Percentiles rank a stretch among this genome's conserved stretches.
Evolutionary conservation across 2,888 invertebrate genomes (phyloP).

Genomic region (Busseola fusca): DNA sequence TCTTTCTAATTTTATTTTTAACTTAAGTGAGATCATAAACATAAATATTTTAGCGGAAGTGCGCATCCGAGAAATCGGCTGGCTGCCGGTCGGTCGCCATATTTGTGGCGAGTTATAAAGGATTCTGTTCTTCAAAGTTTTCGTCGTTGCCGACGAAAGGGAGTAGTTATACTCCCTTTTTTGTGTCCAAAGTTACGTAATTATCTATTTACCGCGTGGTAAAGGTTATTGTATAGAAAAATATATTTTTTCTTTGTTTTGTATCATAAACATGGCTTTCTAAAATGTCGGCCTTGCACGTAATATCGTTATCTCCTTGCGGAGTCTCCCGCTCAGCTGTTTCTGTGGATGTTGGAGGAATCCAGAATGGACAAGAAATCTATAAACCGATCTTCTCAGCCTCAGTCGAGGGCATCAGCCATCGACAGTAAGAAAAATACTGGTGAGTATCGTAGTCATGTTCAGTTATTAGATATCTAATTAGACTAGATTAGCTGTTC

Average conservation of each 20-base stretch:
- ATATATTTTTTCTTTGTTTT: slow-evolving; percentile 88
- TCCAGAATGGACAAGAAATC: slow-evolving; percentile 94
- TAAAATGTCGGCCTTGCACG: slow-evolving; percentile 93
- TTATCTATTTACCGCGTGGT: slow-evolving; percentile 77
- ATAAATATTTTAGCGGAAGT: slow-evolving; percentile 74
- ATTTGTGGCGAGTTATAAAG: slow-evolving; percentile 90
- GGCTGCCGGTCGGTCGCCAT: slow-evolving; percentile 91
- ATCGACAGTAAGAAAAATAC: slow-evolving; percentile 93
- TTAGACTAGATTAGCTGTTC: background rate
- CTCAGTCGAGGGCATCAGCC: slow-evolving; percentile 91
- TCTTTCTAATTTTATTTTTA: slow-evolving; percentile 21
- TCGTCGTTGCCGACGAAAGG: slow-evolving; percentile 92
- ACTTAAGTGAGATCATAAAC: slow-evolving; percentile 15
- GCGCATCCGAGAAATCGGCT: slow-evolving; percentile 81
- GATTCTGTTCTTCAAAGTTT: slow-evolving; percentile 84
- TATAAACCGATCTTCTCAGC: slow-evolving; percentile 91
- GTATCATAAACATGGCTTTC: slow-evolving; percentile 93
- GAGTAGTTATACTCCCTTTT: slow-evolving; percentile 90
- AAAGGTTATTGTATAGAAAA: slow-evolving; percentile 74
- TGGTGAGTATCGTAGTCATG: slow-evolving; percentile 85
- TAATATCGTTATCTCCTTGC: slow-evolving; percentile 92
- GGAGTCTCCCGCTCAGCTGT: slow-evolving; percentile 90
- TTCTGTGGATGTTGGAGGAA: slow-evolving; percentile 88
- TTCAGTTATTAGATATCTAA: background rate
- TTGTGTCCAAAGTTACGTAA: slow-evolving; percentile 76